These are phyloP conservation scores for Bicyclus anynana DNA, from an alignment of 1,140 invertebrate species.

Conservation along the genomic window DNA sequence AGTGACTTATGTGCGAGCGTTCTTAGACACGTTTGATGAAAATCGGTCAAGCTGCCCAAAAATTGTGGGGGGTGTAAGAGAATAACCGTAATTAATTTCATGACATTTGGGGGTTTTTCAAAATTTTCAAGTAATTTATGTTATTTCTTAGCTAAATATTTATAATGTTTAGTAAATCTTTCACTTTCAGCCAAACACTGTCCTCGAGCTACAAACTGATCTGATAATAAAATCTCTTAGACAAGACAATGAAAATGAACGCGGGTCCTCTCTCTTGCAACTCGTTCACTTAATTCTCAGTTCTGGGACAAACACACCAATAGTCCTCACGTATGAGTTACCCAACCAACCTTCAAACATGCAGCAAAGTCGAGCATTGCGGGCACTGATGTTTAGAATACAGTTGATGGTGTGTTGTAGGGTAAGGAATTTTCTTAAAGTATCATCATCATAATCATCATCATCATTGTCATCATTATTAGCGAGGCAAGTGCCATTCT, in stretches of 20 bases:
- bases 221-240: conserved; percentile 50
- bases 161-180: background rate
- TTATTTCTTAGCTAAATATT: too few species aligned
- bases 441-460: background rate
- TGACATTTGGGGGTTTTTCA: too few species aligned
- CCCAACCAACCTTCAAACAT: conserved; percentile 14
- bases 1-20: too few species aligned
- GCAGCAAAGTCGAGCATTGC: conserved; percentile 44
- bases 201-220: conserved; percentile 53
- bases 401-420: conserved; percentile 58
- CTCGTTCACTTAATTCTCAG: conserved; percentile 46
- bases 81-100: too few species aligned
- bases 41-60: too few species aligned
- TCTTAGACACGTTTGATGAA: too few species aligned
- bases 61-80: too few species aligned
- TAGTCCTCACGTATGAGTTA: conserved; percentile 38
- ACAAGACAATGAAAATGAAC: conserved; percentile 41
- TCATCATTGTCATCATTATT: too few species aligned
- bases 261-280: conserved; percentile 46
- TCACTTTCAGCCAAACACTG: conserved; percentile 45
- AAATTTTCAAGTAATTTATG: too few species aligned
- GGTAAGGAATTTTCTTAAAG: conserved; percentile 32
- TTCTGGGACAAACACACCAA: conserved; percentile 40
- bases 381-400: conserved; percentile 62
- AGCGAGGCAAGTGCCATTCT: too few species aligned